Base-by-base conservation (phyloP, 2,797 vertebrate species). In the Lepilemur septentrionalis region DNA sequence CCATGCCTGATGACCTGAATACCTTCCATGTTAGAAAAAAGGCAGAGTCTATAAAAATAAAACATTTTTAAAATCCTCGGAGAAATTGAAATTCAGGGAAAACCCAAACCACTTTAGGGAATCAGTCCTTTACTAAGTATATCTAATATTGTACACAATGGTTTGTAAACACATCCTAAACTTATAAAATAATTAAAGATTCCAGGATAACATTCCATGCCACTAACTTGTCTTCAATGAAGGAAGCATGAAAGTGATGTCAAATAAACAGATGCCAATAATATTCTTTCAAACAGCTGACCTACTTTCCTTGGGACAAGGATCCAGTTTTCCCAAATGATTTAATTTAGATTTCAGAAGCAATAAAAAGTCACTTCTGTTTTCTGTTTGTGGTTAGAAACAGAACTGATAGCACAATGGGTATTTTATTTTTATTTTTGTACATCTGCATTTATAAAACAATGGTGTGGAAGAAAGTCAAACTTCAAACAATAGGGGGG, bases 1-100 rank as follows among this genome's bases (percentile, higher is more conserved):
- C 1, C 18, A 69, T 70, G 5, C 2, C 17, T 63, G 82, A 6
- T 80, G 30, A 79, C 55, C 57, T 38, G 22, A 80, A 86, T 89
- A 75, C 2, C 4, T 96, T 93, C 13, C 28, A 28, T 82, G 17
- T 89, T 81, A 89, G 50, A 57, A 94, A 78, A 94, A 96, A 38
- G 3, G 1, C 32, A 65, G 17, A 63, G 41, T 38, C 22, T 82
- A 48, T 18, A 28, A 63, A 85, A 80, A 32, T 50, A 59, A 93
- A 75, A 5, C 0, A 15, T 23, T 59, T 5, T 78, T 35, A 78
- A 88, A 79, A 10, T 76, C 7, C 23, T 73, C 82, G 1, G 41
- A 89, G 50, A 82, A 86, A 10, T 9, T 83, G 2, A 89, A 86
- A 79, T 23, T 79, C 35, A 76, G 17, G 8, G 2, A 80, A 86